Base-by-base conservation (phyloP, 2,888 invertebrate genomes). In the Tetramorium bicarinatum region DNA sequence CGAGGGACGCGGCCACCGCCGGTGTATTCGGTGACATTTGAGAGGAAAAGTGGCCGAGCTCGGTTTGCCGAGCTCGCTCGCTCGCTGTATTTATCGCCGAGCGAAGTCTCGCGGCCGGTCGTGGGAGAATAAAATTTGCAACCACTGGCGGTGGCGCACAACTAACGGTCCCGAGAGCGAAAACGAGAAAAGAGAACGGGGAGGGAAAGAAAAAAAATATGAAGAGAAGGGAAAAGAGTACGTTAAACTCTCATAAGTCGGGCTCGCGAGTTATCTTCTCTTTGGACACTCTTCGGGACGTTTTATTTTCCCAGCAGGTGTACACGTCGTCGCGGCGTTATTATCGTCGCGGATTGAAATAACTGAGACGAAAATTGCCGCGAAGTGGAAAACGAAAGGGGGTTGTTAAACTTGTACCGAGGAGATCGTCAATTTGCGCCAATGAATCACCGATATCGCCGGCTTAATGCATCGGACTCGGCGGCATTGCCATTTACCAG, bases 21-120 rank as follows among this genome's bases (percentile, higher is more conserved):
- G 66, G 25, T 59, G 56, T 21, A 79, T 59, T 67, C 79, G 59
- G 38, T 80, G 59, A 69, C 79, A 80, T 80, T 61, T 80, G 79
- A 80, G 59, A 59, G 59, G 56, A 79, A 79, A 79, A 69, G 59
- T 69, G 34, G 79, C 79, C 21, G 75, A 29, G 25, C 59, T 38
- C 25, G 29, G 15, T 9, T 18, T 2, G 54, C 77, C 29, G 74
- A n/a, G 41, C 44, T 34, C 29, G 59, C n/a, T 29, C 25, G 44
- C 47, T 15, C 34, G 64, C n/a, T 3, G 13, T 44, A 54, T 66
- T 54, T 66, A 54, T 54, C 66, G n/a, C 64, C 52, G 52, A 25
- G 59, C 29, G 21, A 18, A 47, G 47, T 21, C 47, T 56, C 67
- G 11, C 67, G 44, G 9, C 8, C 13, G 3, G 15, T 56, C 15